phyloP scores from a whole-genome alignment of 2,113 vertebrate species.

The Ceyx cyanopectus region DNA sequence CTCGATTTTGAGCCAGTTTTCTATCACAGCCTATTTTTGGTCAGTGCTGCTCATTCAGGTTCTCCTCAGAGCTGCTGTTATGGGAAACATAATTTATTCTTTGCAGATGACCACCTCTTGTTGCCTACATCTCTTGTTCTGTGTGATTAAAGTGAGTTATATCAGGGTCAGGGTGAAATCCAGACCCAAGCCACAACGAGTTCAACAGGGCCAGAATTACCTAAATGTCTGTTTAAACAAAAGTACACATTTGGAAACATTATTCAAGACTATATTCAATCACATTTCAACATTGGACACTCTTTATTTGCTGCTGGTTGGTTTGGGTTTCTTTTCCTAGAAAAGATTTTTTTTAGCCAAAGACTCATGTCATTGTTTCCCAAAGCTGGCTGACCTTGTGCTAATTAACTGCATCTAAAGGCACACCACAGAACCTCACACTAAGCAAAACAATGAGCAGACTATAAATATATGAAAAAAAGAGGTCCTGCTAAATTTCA shows the following conservation, averaged over 20 bases:
- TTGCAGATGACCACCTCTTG: not conserved
- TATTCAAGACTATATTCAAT: not conserved
- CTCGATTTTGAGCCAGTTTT: not conserved
- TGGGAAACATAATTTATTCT: not conserved
- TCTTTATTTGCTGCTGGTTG: constrained; percentile 4
- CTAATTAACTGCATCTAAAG: constrained; percentile 53
- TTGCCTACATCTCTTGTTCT: not conserved
- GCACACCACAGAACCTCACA: constrained; percentile 27
- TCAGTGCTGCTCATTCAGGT: not conserved
- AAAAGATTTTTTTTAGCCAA: constrained; percentile 12
- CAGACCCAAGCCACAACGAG: not conserved
- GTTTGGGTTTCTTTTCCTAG: not conserved
- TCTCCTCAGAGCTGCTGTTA: not conserved
- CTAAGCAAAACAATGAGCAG: constrained; percentile 58
- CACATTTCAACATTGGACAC: not conserved
- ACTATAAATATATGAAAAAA: constrained; percentile 10
- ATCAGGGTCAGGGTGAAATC: not conserved
- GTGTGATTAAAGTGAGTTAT: not conserved
- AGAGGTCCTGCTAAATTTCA: constrained; percentile 36
- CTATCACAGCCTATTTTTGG: not conserved
- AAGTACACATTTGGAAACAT: not conserved
- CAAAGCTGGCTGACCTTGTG: constrained; percentile 53
- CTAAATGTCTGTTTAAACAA: not conserved
- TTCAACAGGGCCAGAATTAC: not conserved
- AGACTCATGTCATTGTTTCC: not conserved